phyloP scores from a whole-genome alignment of 2,113 vertebrate genomes.

The Nerophis lumbriciformis region DNA sequence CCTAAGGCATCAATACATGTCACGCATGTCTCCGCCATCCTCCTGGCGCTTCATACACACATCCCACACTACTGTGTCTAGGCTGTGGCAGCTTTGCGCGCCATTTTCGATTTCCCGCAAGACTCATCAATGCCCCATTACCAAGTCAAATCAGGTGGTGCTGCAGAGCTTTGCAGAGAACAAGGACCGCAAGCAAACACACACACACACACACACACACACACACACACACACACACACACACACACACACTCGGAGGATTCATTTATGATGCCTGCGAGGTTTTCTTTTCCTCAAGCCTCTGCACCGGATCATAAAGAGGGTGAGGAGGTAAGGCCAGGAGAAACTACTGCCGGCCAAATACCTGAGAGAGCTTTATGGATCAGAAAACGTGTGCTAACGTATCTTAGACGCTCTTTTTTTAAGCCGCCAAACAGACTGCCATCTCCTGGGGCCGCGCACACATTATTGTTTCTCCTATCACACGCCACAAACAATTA shows the following conservation, averaged over 20 bases:
- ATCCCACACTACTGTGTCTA: conserved; percentile 49
- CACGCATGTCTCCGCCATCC: conserved; percentile 56
- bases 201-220: conserved; percentile 40
- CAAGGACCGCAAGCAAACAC: conserved; percentile 33
- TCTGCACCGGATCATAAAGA: conserved; percentile 65
- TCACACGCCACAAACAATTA: conserved; percentile 55
- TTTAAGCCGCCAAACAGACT: conserved; percentile 57
- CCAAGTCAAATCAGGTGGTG: conserved; percentile 97
- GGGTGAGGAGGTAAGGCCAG: conserved; percentile 44
- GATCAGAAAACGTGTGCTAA: conserved; percentile 37
- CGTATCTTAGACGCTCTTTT: conserved; percentile 48
- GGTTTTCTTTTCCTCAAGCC: conserved; percentile 71
- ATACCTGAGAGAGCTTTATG: conserved; percentile 46
- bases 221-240: conserved; percentile 20
- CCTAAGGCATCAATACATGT: conserved; percentile 65
- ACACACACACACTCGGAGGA: conserved; percentile 55
- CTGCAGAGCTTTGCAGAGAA: conserved; percentile 73
- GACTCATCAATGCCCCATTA: conserved; percentile 96
- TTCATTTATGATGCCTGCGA: conserved; percentile 76
- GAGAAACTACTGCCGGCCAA: conserved; percentile 52
- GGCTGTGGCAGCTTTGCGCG: conserved; percentile 55
- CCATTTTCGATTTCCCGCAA: conserved; percentile 81
- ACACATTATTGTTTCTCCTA: conserved; percentile 68
- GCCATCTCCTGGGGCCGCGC: conserved; percentile 68
- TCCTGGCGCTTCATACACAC: conserved; percentile 72